Evolutionary conservation across 1,140 invertebrate species (phyloP).

Genomic region (Phenacoccus solenopsis): DNA sequence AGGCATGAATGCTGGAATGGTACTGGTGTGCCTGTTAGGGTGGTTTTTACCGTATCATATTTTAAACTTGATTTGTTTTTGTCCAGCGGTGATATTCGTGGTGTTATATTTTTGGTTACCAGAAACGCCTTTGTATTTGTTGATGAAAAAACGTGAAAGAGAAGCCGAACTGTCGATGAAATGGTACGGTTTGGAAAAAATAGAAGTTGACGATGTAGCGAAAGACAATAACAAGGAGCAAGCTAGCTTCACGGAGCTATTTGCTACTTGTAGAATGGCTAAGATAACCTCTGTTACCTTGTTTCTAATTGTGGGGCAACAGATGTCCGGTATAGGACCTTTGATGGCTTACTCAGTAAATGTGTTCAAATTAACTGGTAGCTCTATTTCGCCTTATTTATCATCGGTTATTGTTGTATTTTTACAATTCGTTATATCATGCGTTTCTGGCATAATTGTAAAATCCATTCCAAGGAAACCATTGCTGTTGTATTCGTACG

Average conservation of each 20-base stretch:
- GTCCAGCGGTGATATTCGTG: slow-evolving; percentile 51
- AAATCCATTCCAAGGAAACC: slow-evolving; percentile 59
- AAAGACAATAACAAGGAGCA: too few species aligned
- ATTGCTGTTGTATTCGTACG: slow-evolving; percentile 49
- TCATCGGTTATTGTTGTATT: slow-evolving; percentile 60
- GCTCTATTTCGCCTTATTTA: slow-evolving; percentile 38
- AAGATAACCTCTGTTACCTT: slow-evolving; percentile 58
- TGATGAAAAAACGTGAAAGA: slow-evolving; percentile 38
- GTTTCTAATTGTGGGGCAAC: slow-evolving; percentile 70
- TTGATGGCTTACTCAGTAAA: slow-evolving; percentile 62
- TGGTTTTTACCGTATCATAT: slow-evolving; percentile 45
- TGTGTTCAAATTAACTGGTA: slow-evolving; percentile 63
- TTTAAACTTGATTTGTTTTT: slow-evolving; percentile 49
- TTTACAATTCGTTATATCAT: slow-evolving; percentile 52
- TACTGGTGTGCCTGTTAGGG: slow-evolving; percentile 60
- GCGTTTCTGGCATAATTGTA: slow-evolving; percentile 52
- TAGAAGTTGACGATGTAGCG: slow-evolving; percentile 35
- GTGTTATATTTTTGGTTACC: slow-evolving; percentile 58
- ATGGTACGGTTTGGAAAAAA: slow-evolving; percentile 44
- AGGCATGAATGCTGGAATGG: slow-evolving; percentile 65
- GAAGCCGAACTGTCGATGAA: slow-evolving; percentile 42
- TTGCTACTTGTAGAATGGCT: neutral
- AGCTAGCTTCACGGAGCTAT: neutral
- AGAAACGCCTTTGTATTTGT: slow-evolving; percentile 63
- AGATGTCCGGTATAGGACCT: slow-evolving; percentile 70